A percentile compares a stretch with the other conserved stretches of the same genome.
phyloP scores from a whole-genome alignment of 2,888 invertebrate species.

The Yponomeuta plumbellus region DNA sequence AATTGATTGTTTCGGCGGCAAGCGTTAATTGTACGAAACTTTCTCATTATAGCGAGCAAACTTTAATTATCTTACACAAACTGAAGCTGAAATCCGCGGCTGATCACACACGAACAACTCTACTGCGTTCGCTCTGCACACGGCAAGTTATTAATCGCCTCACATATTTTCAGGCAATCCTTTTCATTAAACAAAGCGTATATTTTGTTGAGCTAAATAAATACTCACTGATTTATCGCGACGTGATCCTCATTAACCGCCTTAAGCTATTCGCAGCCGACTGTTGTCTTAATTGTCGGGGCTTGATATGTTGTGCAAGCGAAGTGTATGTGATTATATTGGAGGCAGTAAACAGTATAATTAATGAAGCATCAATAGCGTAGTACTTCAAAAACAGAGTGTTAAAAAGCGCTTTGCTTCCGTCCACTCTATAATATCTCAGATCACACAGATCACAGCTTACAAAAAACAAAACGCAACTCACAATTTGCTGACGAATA shows the following conservation, averaged over 20 bases:
- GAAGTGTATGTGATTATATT: not conserved
- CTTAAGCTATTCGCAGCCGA: not conserved
- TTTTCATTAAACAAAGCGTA: not conserved
- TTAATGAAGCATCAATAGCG: not conserved
- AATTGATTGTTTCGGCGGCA: not conserved
- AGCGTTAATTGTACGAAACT: not conserved
- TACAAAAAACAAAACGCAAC: too few species aligned
- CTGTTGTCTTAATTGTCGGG: not conserved
- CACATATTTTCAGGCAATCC: not conserved
- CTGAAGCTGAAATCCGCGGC: not conserved
- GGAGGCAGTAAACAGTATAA: not conserved
- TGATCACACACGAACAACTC: not conserved
- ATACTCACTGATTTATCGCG: not conserved
- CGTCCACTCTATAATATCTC: too few species aligned
- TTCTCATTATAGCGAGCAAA: constrained; percentile 9
- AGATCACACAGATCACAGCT: too few species aligned
- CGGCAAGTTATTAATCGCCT: not conserved
- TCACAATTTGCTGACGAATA: too few species aligned
- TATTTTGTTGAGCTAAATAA: not conserved
- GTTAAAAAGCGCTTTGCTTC: too few species aligned
- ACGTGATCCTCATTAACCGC: not conserved
- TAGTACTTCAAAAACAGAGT: too few species aligned
- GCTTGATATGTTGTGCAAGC: not conserved
- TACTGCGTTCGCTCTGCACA: not conserved
- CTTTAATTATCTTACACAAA: constrained; percentile 4